These are phyloP conservation scores for Timema cristinae DNA, from an alignment of 2,888 invertebrate species.

Conservation along the genomic window DNA sequence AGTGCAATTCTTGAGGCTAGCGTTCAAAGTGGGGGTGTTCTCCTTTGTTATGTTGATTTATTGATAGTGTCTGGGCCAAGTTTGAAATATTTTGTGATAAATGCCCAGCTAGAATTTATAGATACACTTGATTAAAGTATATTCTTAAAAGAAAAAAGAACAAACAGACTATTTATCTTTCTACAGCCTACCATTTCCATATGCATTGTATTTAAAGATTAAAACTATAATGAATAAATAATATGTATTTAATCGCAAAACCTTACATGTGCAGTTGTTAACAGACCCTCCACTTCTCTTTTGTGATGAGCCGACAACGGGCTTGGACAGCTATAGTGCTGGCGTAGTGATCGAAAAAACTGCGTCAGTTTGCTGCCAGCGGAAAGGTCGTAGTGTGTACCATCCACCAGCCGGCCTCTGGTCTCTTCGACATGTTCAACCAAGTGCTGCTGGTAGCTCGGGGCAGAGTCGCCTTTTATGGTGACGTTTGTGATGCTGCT, in stretches of 20 bases:
- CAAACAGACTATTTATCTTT: no score
- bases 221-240: slow-evolving; percentile 10
- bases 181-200: not conserved
- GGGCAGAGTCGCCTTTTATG: slow-evolving; percentile 75
- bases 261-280: no score
- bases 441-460: slow-evolving; percentile 71
- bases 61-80: no score
- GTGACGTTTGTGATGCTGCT: slow-evolving; percentile 64
- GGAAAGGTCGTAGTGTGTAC: slow-evolving; percentile 81
- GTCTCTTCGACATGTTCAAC: slow-evolving; percentile 78
- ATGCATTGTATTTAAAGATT: not conserved
- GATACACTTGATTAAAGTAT: no score
- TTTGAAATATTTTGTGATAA: no score
- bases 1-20: no score
- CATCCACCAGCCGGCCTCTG: slow-evolving; percentile 88
- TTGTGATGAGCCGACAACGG: slow-evolving; percentile 92
- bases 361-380: slow-evolving; percentile 58
- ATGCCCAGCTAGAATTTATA: no score
- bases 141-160: no score
- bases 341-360: slow-evolving; percentile 69
- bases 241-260: slow-evolving; percentile 23
- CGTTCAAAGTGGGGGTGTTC: no score
- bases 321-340: slow-evolving; percentile 86
- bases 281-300: slow-evolving; percentile 86
- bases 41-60: no score